Conservation (phyloP, 2,113 vertebrate species). For the Seriola dumerili region DNA sequence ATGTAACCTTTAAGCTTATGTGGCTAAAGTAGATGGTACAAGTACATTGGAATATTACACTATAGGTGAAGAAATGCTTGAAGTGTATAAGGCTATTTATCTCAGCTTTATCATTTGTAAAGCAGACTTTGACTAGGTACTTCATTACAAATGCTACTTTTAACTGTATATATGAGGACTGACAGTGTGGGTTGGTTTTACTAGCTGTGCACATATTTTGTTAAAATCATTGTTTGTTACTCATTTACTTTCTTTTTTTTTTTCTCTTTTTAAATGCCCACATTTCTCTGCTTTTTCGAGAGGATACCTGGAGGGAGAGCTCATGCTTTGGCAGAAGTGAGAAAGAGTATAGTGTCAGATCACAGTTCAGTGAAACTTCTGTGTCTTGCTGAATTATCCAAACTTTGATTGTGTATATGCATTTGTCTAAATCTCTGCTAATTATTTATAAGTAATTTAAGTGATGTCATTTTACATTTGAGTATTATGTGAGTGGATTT, state of each 20-base stretch:
- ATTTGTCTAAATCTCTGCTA: background rate
- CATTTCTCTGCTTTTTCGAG: conserved; percentile 1
- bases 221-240: background rate
- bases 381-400: too few relatives aligned
- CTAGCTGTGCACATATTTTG: background rate
- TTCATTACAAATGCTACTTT: conserved; percentile 10
- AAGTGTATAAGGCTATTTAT: too few relatives aligned
- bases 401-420: background rate
- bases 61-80: too few relatives aligned
- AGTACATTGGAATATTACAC: too few relatives aligned
- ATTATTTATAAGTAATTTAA: background rate
- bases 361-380: background rate
- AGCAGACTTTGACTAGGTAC: conserved; percentile 10
- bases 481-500: background rate
- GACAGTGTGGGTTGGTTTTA: background rate
- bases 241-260: background rate
- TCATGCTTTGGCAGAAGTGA: background rate
- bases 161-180: background rate
- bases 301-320: background rate
- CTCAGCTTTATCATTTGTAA: too few relatives aligned
- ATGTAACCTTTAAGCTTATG: background rate
- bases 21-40: too few relatives aligned
- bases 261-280: background rate
- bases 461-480: too few relatives aligned
- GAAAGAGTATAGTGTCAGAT: background rate